Evolutionary conservation across 2,797 vertebrate genomes (phyloP), one percentile per base, ranked within the genome.

Genomic region (Sebastes jordani): DNA sequence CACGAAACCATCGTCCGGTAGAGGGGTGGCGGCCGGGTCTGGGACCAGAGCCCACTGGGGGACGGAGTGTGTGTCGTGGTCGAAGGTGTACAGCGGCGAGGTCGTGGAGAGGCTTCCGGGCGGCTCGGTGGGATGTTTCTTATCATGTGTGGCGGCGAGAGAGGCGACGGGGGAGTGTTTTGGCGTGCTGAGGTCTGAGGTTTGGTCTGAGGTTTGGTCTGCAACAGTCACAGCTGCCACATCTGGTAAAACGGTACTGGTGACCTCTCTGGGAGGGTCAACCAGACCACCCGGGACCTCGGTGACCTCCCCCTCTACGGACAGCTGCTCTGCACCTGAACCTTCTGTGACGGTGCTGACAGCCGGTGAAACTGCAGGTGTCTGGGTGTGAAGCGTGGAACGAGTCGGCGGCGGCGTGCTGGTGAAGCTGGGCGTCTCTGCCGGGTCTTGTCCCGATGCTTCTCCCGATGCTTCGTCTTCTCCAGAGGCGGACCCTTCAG

Each of bases 401-500:
- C 59, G 10, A 29, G 18, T 34, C 0, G 81, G 60, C 6, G 68
- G 56, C 0, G 29, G 16, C 1, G 49, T 72, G 5, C 66, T 80
- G 59, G 78, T 76, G 1, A 71, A 30, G 4, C 7, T 14, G 22
- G 63, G 23, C 6, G 1, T 71, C 54, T 94, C 88, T 6, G 59
- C 7, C 1, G 85, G 54, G 55, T 92, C 93, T 71, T 93, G 89
- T 49, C 92, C 94, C 11, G 36, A 36, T 36, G 36, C 36, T 36
- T 36, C 11, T 36, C 36, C 36, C 0, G 93, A 95, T 7, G 64
- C 6, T 11, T 66, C 64, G 7, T 36, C 36, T 36, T 36, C 36
- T 36, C 36, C 36, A 36, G 36, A 36, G 36, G 36, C 72, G 2
- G 94, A 96, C 1, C 91, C 94, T 88, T 42, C 92, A 93, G 55